phyloP scores from a whole-genome alignment of 2,888 invertebrate species.

The Melinopterus prodromus region DNA sequence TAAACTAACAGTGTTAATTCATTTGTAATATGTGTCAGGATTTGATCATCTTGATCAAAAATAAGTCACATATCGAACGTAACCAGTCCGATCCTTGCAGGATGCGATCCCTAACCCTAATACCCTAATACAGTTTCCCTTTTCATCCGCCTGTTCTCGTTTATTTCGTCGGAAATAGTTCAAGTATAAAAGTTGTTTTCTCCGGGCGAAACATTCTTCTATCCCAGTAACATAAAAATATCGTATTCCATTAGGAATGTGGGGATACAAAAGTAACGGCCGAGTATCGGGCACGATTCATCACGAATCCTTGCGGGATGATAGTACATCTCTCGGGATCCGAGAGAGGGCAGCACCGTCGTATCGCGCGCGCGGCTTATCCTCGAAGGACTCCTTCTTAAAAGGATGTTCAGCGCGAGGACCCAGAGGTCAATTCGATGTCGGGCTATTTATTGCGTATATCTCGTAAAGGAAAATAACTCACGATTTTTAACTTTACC shows the following conservation, averaged over 20 bases:
- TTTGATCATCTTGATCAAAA: neutral
- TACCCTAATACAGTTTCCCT: neutral
- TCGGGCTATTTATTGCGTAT: conserved; percentile 42
- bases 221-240: conserved; percentile 47
- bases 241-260: conserved; percentile 50
- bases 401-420: conserved; percentile 39
- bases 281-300: conserved; percentile 51
- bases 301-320: conserved; percentile 42
- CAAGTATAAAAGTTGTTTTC: conserved; percentile 44
- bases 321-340: conserved; percentile 20
- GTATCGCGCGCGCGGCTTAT: conserved; percentile 33
- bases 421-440: conserved; percentile 44
- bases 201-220: conserved; percentile 43
- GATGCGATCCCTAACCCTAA: neutral
- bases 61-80: neutral
- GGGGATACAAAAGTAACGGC: conserved; percentile 50
- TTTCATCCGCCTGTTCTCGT: neutral
- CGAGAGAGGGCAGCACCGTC: conserved; percentile 21
- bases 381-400: conserved; percentile 45
- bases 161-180: neutral
- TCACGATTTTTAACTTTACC: neutral
- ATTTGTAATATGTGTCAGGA: no score
- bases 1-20: no score
- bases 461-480: conserved; percentile 17
- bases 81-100: neutral